Percentiles rank a stretch among this genome's conserved stretches.
Evolutionary conservation across 2,797 vertebrate species (phyloP).

Genomic region (Diceros bicornis): DNA sequence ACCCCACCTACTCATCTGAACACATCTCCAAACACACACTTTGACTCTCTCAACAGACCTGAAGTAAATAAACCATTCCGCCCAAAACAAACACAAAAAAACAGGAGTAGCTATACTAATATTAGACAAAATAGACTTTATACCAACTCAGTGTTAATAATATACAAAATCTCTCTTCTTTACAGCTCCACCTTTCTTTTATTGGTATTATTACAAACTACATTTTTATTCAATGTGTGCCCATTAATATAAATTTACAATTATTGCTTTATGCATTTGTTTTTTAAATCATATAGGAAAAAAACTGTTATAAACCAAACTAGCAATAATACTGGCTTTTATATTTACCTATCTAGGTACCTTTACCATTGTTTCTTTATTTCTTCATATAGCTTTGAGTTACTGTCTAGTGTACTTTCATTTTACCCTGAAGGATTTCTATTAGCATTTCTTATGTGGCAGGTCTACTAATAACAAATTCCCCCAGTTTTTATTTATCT

Average conservation of each 20-base stretch:
- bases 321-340: neutral
- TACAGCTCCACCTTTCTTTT: neutral
- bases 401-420: neutral
- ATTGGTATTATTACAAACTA: neutral
- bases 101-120: neutral
- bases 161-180: neutral
- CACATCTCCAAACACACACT: neutral
- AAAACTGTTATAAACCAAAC: too few species aligned
- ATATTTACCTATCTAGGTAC: neutral
- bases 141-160: neutral
- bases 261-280: too few species aligned
- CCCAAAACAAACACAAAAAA: neutral
- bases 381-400: neutral
- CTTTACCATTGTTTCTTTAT: neutral
- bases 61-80: neutral
- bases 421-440: neutral
- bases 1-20: neutral
- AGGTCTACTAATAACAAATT: neutral
- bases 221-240: neutral
- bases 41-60: neutral
- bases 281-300: too few species aligned
- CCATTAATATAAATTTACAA: too few species aligned
- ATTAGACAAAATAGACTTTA: neutral
- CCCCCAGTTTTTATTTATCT: neutral
- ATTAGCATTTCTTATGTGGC: neutral